Evolutionary conservation across 2,113 vertebrate genomes (phyloP).

Genomic region (Chiloscyllium plagiosum): DNA sequence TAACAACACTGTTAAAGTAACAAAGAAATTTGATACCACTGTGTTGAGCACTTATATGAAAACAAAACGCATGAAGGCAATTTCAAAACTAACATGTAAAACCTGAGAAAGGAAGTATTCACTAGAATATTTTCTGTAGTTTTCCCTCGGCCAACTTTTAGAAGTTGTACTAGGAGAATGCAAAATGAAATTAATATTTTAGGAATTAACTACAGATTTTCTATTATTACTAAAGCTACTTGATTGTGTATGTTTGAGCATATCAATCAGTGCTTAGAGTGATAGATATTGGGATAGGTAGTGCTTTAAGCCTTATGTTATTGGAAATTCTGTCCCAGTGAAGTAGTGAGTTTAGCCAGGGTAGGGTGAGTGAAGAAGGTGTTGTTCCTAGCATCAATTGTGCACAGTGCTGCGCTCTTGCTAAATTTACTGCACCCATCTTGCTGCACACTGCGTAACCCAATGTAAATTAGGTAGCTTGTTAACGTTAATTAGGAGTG

Average conservation of each 20-base stretch:
- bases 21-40: neutral
- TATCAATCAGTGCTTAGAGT: neutral
- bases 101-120: neutral
- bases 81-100: neutral
- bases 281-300: neutral
- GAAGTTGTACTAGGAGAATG: neutral
- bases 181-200: neutral
- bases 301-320: neutral
- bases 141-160: neutral
- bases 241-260: neutral
- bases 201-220: neutral
- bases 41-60: neutral
- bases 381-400: neutral
- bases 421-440: neutral
- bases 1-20: neutral
- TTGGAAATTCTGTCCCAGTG: neutral
- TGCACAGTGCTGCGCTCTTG: neutral
- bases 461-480: neutral
- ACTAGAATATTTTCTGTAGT: neutral
- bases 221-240: neutral
- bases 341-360: neutral
- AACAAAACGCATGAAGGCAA: neutral
- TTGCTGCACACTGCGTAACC: neutral
- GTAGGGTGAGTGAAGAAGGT: neutral
- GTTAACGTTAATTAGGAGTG: neutral